Percentiles rank a stretch among this genome's conserved stretches.
These are phyloP conservation scores for Hemibagrus guttatus DNA, from an alignment of 2,797 vertebrate genomes.

Conservation along the genomic window DNA sequence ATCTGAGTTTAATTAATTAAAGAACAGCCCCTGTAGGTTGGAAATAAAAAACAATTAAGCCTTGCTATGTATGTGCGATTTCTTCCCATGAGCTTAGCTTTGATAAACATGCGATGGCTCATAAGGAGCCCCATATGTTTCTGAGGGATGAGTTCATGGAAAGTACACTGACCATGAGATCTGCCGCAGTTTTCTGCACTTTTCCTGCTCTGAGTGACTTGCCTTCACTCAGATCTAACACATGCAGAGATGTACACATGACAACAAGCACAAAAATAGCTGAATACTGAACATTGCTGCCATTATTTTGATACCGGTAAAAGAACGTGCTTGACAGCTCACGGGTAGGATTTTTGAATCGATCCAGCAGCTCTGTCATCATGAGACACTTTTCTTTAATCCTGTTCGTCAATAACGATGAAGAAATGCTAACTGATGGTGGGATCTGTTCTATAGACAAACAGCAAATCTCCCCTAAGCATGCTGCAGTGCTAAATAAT, in stretches of 20 bases:
- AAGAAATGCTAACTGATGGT: conserved; percentile 26
- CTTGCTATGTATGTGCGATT: conserved; percentile 13
- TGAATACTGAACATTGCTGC: conserved; percentile 42
- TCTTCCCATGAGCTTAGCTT: conserved; percentile 5
- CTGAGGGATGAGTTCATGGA: conserved; percentile 60
- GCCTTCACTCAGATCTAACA: conserved; percentile 66
- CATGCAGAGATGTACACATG: conserved; percentile 60
- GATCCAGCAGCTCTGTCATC: background rate
- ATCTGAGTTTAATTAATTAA: conserved; percentile 47
- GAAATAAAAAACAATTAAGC: conserved; percentile 41
- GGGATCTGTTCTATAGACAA: conserved; percentile 17
- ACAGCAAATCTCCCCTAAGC: conserved; percentile 5
- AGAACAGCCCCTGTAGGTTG: conserved; percentile 32
- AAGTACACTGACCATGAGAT: conserved; percentile 64
- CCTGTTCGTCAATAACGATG: conserved; percentile 31
- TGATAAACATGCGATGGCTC: conserved; percentile 44
- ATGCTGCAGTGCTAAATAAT: conserved; percentile 14
- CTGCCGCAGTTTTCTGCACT: conserved; percentile 23
- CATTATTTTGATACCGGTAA: conserved; percentile 54
- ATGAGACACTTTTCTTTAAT: conserved; percentile 26
- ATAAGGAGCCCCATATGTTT: conserved; percentile 64
- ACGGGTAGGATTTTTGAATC: conserved; percentile 34
- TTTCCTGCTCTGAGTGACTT: conserved; percentile 64
- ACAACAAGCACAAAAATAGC: conserved; percentile 68
- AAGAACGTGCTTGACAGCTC: conserved; percentile 10